Base-by-base conservation (phyloP, 1,140 invertebrate species). In the Nasonia vitripennis region DNA sequence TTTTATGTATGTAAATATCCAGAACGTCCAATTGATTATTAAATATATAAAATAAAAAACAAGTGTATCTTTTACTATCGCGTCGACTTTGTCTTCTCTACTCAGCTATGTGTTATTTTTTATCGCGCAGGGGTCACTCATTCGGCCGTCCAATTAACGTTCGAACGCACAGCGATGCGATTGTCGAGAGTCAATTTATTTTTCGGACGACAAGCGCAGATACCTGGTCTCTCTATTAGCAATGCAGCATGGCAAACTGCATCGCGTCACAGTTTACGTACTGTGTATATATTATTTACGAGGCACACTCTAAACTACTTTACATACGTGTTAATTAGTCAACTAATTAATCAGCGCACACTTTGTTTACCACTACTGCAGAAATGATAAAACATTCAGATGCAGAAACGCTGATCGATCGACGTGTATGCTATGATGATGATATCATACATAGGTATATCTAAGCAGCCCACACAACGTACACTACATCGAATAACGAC, bases 1-100 rank as follows among this genome's bases (percentile, higher is more conserved):
- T 78, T 51, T 79, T 81, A 77, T 86, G 68, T 78, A 83, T 86
- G 81, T 79, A 86, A 45, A 41, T 67, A 86, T 86, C 85, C 75
- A 83, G 62, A 83, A 79, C 81, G 85, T 86, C 85, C 85, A 86
- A 67, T 67, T 83, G 73, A 83, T 86, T 82, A 70, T 20, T 55
- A 78, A 78, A 86, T 27, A 55, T 41, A 80, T 77, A 74, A 78
- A 70, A 86, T 51, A 78, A 82, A 82, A 81, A 70, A 77, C 77
- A 78, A 73, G 79, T 77, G 85, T 86, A 82, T 71, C 45, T 77
- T 81, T 85, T 48, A 77, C 73, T 77, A 85, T 81, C 73, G 84
- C 81, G 84, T 77, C 62, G 31, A 41, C 34, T 74, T 74, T 80
- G 78, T 74, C n/a, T 80, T 23, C 67, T 41, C 7, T 9, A 41